Conservation (phyloP, 1,140 invertebrate genomes). For the Forficula auricularia region DNA sequence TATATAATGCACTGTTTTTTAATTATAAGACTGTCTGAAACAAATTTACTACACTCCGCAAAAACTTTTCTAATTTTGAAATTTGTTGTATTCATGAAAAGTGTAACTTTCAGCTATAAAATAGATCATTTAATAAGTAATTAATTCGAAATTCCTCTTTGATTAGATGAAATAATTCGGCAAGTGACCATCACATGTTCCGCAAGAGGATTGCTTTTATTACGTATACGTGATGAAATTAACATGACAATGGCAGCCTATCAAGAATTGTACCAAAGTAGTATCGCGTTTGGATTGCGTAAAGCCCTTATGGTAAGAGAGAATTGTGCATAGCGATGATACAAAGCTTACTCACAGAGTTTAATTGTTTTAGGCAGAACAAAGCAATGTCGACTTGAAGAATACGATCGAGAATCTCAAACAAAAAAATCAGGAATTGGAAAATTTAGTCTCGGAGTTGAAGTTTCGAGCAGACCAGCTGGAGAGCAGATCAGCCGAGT, state of each 20-base stretch:
- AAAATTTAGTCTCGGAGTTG: constrained; percentile 31
- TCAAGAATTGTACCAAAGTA: constrained; percentile 43
- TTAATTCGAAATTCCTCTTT: too few relatives aligned
- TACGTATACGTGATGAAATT: constrained; percentile 44
- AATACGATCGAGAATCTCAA: constrained; percentile 22
- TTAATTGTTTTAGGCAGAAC: background rate
- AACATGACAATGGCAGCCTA: constrained; percentile 46
- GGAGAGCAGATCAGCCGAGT: constrained; percentile 31
- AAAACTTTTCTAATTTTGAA: too few relatives aligned
- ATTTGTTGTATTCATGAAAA: too few relatives aligned
- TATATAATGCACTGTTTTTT: too few relatives aligned
- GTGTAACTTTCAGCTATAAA: too few relatives aligned
- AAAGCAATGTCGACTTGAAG: constrained; percentile 34
- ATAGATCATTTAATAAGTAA: too few relatives aligned
- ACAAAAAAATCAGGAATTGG: constrained; percentile 19
- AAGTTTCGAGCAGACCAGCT: constrained; percentile 31
- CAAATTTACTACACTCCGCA: too few relatives aligned
- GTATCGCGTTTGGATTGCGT: constrained; percentile 45
- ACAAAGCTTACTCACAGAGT: too few relatives aligned
- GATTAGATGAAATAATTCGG: constrained; percentile 42
- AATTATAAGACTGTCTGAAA: too few relatives aligned
- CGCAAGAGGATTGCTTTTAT: constrained; percentile 40
- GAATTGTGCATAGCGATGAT: background rate
- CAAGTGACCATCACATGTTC: constrained; percentile 50
- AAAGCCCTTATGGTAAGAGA: constrained; percentile 32